Evolutionary conservation across 2,888 invertebrate species (phyloP).

Genomic region (Ennomos erosarius): DNA sequence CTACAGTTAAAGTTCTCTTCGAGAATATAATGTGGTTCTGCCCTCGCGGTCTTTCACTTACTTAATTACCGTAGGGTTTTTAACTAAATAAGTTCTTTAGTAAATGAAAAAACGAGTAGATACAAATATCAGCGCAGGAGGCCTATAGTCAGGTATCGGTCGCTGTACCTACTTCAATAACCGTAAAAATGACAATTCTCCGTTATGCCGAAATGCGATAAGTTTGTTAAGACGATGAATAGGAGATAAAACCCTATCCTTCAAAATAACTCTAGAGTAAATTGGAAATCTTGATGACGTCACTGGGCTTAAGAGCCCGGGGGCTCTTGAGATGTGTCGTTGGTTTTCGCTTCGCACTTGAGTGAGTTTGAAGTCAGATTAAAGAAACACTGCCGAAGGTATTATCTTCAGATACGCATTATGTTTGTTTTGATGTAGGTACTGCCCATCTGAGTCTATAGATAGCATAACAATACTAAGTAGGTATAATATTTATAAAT

Average conservation of each 20-base stretch:
- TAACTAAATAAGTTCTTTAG: too few species aligned
- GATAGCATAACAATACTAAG: too few species aligned
- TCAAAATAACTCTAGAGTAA: slow-evolving; percentile 50
- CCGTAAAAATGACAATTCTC: slow-evolving; percentile 33
- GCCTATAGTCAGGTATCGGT: not conserved
- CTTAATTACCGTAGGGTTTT: too few species aligned
- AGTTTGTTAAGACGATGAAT: slow-evolving; percentile 50
- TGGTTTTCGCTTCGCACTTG: slow-evolving; percentile 46
- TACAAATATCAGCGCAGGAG: not conserved
- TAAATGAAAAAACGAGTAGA: not conserved
- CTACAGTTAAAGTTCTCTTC: too few species aligned
- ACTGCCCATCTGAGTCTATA: too few species aligned
- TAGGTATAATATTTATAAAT: not conserved
- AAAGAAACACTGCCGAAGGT: slow-evolving; percentile 23
- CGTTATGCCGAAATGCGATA: slow-evolving; percentile 46
- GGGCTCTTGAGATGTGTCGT: slow-evolving; percentile 47
- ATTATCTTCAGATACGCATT: slow-evolving; percentile 14
- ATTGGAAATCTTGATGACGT: slow-evolving; percentile 58
- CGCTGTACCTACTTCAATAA: slow-evolving; percentile 18
- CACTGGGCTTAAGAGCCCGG: slow-evolving; percentile 48
- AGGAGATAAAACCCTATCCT: slow-evolving; percentile 54
- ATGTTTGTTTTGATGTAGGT: slow-evolving; percentile 2
- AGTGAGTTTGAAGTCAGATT: slow-evolving; percentile 46
- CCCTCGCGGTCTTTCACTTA: too few species aligned
- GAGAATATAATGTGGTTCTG: too few species aligned